phyloP scores from a whole-genome alignment of 2,888 invertebrate species.

The Gnatocerus cornutus region DNA sequence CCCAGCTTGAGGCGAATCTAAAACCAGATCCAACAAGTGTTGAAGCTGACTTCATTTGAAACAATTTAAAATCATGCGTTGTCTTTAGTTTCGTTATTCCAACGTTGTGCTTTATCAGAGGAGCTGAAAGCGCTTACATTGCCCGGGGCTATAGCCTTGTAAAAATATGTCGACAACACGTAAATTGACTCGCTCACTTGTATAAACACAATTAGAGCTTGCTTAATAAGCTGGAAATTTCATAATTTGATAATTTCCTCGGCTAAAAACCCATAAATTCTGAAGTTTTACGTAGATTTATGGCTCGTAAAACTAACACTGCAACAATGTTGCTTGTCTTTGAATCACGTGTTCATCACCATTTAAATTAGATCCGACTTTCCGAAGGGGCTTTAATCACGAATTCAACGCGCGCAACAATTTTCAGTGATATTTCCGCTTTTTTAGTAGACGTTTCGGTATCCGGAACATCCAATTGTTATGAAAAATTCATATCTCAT shows the following conservation, averaged over 20 bases:
- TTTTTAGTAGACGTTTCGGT: too few relatives aligned
- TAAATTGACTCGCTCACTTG: conserved; percentile 13
- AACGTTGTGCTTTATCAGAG: conserved; percentile 17
- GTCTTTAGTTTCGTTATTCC: conserved; percentile 14
- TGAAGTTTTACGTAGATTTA: conserved; percentile 19
- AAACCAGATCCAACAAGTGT: too few relatives aligned
- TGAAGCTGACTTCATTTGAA: too few relatives aligned
- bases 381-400: neutral
- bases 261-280: conserved; percentile 30
- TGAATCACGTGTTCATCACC: neutral
- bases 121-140: conserved; percentile 18
- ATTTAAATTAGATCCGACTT: neutral
- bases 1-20: too few relatives aligned
- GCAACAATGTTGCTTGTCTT: conserved; percentile 31
- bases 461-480: neutral
- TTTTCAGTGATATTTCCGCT: too few relatives aligned
- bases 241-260: conserved; percentile 31
- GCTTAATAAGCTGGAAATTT: conserved; percentile 28
- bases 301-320: conserved; percentile 17
- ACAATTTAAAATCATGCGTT: conserved; percentile 6
- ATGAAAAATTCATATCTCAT: neutral
- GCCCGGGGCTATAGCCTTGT: neutral
- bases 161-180: conserved; percentile 29
- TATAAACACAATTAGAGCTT: conserved; percentile 30
- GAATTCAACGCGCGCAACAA: neutral